Evolutionary conservation across 2,797 vertebrate genomes (phyloP).

Genomic region (Malacoctenus gilli): DNA sequence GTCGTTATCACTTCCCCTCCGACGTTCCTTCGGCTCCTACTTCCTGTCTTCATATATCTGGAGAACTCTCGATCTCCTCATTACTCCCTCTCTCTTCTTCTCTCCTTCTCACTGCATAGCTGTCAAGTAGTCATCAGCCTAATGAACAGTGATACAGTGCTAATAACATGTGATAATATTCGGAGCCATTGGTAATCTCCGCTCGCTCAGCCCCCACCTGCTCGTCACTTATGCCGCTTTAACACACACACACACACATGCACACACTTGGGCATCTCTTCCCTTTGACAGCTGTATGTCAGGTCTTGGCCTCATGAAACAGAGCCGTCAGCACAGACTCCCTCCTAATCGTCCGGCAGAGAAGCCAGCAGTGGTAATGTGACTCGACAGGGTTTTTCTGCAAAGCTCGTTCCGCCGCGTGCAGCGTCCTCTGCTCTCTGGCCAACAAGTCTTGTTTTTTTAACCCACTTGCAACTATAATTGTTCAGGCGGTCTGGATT

Average conservation of each 20-base stretch:
- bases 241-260: constrained; percentile 7
- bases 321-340: constrained; percentile 51
- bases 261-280: constrained; percentile 20
- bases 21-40: constrained; percentile 26
- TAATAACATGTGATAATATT: constrained; percentile 81
- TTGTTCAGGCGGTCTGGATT: too few species aligned
- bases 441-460: too few species aligned
- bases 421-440: not conserved
- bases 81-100: constrained; percentile 13
- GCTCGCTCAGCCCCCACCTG: constrained; percentile 72
- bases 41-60: constrained; percentile 27
- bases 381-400: constrained; percentile 58
- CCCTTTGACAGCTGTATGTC: constrained; percentile 54
- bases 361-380: constrained; percentile 54
- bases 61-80: constrained; percentile 3
- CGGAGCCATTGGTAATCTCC: constrained; percentile 71
- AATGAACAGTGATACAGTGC: constrained; percentile 77
- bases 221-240: constrained; percentile 40
- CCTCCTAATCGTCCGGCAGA: constrained; percentile 52
- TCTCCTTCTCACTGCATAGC: constrained; percentile 39
- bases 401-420: constrained; percentile 17
- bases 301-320: constrained; percentile 62
- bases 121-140: constrained; percentile 69
- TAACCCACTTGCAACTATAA: too few species aligned
- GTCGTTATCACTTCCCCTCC: constrained; percentile 32